Percentiles rank a stretch among this genome's conserved stretches.
phyloP scores from a whole-genome alignment of 2,888 invertebrate genomes.

The Drosophila niveifrons region DNA sequence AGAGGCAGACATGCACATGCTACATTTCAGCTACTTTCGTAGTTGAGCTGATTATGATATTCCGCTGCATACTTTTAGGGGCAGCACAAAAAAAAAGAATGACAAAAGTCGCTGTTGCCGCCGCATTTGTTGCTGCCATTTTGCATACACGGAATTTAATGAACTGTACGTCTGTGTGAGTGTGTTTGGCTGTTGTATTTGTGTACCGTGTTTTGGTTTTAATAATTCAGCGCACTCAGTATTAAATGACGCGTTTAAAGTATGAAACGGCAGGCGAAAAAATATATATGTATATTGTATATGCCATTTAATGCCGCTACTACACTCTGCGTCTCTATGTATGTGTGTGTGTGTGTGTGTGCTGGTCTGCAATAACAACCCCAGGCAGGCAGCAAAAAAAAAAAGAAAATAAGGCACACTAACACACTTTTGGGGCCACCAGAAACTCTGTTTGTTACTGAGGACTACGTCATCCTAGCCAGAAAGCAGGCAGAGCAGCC shows the following conservation, averaged over 20 bases:
- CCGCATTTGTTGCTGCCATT: conserved; percentile 65
- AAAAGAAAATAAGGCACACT: conserved; percentile 52
- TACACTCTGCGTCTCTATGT: conserved; percentile 31
- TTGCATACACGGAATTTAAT: conserved; percentile 75
- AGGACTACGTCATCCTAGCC: conserved; percentile 78
- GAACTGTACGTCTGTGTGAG: conserved; percentile 48
- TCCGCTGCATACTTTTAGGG: conserved; percentile 68
- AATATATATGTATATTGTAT: conserved; percentile 11
- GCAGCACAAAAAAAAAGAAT: conserved; percentile 49
- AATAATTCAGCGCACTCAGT: conserved; percentile 71
- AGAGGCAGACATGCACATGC: not conserved
- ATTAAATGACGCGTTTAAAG: conserved; percentile 79
- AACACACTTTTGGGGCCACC: conserved; percentile 62
- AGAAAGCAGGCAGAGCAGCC: conserved; percentile 25
- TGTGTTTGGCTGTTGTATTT: conserved; percentile 28
- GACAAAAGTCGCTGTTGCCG: conserved; percentile 35
- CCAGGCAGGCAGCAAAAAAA: conserved; percentile 48
- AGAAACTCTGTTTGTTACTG: conserved; percentile 54
- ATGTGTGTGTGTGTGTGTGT: conserved; percentile 32
- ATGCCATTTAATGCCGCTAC: conserved; percentile 68
- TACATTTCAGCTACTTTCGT: conserved; percentile 5
- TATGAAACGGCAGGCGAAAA: conserved; percentile 66
- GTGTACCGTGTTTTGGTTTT: conserved; percentile 65
- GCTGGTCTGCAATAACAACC: conserved; percentile 64
- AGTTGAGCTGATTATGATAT: conserved; percentile 67